A percentile compares a stretch with the other conserved stretches of the same genome.
Conservation (phyloP, 2,113 vertebrate species). For the Zapornia atra region DNA sequence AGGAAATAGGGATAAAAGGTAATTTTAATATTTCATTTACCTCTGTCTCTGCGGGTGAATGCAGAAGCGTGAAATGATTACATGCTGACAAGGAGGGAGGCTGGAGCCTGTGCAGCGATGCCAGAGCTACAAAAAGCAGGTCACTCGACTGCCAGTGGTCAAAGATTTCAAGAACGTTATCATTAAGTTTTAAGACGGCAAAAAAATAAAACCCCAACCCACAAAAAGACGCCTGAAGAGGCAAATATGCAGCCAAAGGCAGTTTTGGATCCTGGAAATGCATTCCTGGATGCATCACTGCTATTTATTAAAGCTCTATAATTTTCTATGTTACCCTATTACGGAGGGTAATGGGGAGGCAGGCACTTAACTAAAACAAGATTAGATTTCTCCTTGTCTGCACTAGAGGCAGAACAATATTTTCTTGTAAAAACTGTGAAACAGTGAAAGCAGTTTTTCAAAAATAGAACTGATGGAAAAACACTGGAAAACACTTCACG, state of each 20-base stretch:
- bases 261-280: slow-evolving; percentile 73
- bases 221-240: slow-evolving; percentile 47
- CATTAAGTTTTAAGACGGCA: slow-evolving; percentile 68
- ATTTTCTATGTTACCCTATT: slow-evolving; percentile 69
- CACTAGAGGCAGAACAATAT: slow-evolving; percentile 44
- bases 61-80: slow-evolving; percentile 60
- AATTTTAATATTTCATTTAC: slow-evolving; percentile 75
- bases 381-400: slow-evolving; percentile 64
- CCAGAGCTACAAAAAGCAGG: slow-evolving; percentile 26
- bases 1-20: slow-evolving; percentile 48
- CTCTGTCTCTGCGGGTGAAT: slow-evolving; percentile 48
- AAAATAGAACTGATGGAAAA: slow-evolving; percentile 50
- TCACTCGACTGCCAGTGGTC: slow-evolving; percentile 41
- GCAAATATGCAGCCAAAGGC: slow-evolving; percentile 65
- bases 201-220: slow-evolving; percentile 12
- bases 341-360: slow-evolving; percentile 69
- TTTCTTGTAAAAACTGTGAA: slow-evolving; percentile 69
- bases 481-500: slow-evolving; percentile 42
- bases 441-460: slow-evolving; percentile 65
- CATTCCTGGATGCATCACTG: slow-evolving; percentile 58
- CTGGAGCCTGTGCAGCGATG: background rate
- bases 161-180: slow-evolving; percentile 53
- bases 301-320: slow-evolving; percentile 75
- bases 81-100: background rate
- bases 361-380: slow-evolving; percentile 73